A percentile compares a stretch with the other conserved stretches of the same genome.
phyloP scores from a whole-genome alignment of 2,888 invertebrate genomes.

The Adineta ricciae region DNA sequence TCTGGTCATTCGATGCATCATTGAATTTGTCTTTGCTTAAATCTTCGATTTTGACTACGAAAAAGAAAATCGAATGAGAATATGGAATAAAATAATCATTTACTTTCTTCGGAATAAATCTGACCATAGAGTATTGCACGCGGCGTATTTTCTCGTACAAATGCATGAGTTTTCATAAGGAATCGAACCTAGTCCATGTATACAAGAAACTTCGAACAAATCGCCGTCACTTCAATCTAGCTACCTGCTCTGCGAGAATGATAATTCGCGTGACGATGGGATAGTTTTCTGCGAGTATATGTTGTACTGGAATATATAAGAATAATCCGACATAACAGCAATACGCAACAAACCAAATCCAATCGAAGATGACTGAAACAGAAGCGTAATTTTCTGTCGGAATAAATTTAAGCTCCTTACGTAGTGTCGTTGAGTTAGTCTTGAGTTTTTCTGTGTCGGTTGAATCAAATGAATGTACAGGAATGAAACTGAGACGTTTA shows the following conservation, averaged over 20 bases:
- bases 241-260: conserved; percentile 58
- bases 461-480: not conserved
- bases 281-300: conserved; percentile 50
- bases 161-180: conserved; percentile 77
- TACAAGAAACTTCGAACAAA: not conserved
- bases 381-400: not conserved
- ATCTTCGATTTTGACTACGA: conserved; percentile 23
- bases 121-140: conserved; percentile 23
- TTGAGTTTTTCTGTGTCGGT: not conserved
- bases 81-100: not conserved
- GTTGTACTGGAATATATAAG: conserved; percentile 45
- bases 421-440: not conserved
- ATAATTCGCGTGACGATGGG: conserved; percentile 56
- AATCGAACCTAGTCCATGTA: conserved; percentile 59
- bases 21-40: not conserved
- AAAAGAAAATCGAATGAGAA: not conserved
- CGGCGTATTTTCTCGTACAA: conserved; percentile 61
- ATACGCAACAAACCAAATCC: conserved; percentile 43
- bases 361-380: conserved; percentile 37
- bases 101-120: not conserved
- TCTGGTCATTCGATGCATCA: not conserved
- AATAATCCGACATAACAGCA: conserved; percentile 44
- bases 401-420: not conserved
- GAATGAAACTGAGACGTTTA: not conserved
- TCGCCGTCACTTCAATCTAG: no score